These are phyloP conservation scores for Stratiolaelaps scimitus DNA, from an alignment of 1,140 invertebrate genomes.

Conservation along the genomic window DNA sequence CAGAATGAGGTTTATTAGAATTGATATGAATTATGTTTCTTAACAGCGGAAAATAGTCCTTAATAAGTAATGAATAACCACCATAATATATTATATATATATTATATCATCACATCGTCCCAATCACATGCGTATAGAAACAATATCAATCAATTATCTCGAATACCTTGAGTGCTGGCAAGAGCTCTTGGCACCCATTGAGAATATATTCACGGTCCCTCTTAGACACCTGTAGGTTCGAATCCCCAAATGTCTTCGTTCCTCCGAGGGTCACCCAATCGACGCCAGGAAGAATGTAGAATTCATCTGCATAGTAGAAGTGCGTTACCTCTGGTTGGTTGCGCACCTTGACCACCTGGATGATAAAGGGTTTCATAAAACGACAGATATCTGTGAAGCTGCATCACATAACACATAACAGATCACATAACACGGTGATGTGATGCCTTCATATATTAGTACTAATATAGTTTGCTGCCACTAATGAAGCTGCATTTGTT, in stretches of 20 bases:
- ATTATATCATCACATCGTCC: too few species aligned
- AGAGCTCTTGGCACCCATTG: conserved; percentile 48
- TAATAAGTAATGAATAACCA: too few species aligned
- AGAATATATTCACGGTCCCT: conserved; percentile 52
- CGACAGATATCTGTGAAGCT: not conserved
- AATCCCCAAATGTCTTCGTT: conserved; percentile 55
- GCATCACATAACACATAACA: not conserved
- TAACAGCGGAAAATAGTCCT: too few species aligned
- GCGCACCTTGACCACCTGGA: conserved; percentile 31
- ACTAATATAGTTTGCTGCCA: too few species aligned
- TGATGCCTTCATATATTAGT: too few species aligned
- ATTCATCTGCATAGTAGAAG: conserved; percentile 19
- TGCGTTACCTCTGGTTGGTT: conserved; percentile 19
- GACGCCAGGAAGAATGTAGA: conserved; percentile 37
- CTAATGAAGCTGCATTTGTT: too few species aligned
- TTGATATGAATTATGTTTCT: too few species aligned
- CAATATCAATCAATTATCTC: too few species aligned
- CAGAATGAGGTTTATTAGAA: too few species aligned
- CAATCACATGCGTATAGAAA: too few species aligned
- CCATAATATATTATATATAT: too few species aligned
- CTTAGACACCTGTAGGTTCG: conserved; percentile 45
- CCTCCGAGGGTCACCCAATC: conserved; percentile 59
- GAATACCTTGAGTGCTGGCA: conserved; percentile 51
- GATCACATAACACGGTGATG: not conserved
- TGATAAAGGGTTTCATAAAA: conserved; percentile 28